Evolutionary conservation across 2,113 vertebrate genomes (phyloP).

Genomic region (Rhagologus leucostigma): DNA sequence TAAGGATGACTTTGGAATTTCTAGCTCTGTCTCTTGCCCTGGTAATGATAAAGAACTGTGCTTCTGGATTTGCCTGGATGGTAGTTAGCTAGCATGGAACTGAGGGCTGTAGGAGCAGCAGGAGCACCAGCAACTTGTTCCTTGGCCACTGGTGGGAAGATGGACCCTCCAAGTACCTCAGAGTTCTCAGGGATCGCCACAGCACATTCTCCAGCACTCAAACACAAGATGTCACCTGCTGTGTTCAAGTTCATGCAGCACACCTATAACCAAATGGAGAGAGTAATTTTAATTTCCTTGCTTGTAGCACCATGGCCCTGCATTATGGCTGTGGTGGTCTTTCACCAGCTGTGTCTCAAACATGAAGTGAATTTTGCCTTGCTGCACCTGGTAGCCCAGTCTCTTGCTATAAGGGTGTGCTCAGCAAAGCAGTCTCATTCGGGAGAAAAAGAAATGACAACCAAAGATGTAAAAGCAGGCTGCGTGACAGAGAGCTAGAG

Average conservation of each 20-base stretch:
- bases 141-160: neutral
- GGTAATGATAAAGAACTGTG: neutral
- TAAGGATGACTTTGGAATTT: neutral
- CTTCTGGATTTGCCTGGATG: neutral
- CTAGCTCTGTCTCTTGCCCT: neutral
- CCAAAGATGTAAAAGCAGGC: neutral
- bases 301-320: neutral
- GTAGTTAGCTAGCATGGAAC: no score
- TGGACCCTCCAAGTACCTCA: neutral
- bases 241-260: neutral
- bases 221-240: neutral
- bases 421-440: neutral
- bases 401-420: neutral
- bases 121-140: neutral
- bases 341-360: neutral
- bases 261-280: neutral
- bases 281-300: neutral
- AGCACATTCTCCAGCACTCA: no score
- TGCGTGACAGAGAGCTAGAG: neutral
- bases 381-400: neutral
- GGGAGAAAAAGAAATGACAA: neutral
- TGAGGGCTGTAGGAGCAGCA: neutral
- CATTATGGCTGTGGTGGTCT: neutral
- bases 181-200: no score
- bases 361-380: neutral